Evolutionary conservation across 1,140 invertebrate genomes (phyloP).

Genomic region (Antheraea pernyi): DNA sequence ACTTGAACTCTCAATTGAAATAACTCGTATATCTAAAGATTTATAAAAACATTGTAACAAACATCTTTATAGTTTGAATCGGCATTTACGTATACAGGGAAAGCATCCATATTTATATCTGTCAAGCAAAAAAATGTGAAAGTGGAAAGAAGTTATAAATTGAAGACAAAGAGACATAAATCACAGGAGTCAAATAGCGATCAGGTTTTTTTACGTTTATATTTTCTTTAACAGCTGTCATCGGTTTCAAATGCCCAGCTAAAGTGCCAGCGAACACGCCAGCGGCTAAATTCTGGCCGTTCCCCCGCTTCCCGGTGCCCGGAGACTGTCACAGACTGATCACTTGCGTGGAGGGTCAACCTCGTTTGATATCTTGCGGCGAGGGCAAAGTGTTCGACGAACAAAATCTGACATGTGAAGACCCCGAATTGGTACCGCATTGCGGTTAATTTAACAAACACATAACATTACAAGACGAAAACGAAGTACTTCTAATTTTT

Average conservation of each 20-base stretch:
- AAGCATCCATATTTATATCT: not conserved
- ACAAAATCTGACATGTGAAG: slow-evolving; percentile 89
- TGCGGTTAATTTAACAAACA: slow-evolving; percentile 48
- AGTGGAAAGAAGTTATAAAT: not conserved
- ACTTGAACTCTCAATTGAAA: too few species aligned
- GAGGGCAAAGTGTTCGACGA: slow-evolving; percentile 93
- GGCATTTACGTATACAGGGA: not conserved
- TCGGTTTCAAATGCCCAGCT: slow-evolving; percentile 91
- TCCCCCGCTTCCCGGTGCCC: slow-evolving; percentile 91
- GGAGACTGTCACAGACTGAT: slow-evolving; percentile 91
- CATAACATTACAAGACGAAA: slow-evolving; percentile 36
- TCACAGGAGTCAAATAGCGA: not conserved
- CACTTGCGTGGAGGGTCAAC: slow-evolving; percentile 92
- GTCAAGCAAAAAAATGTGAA: not conserved
- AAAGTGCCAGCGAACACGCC: slow-evolving; percentile 88
- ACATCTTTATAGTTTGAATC: too few species aligned
- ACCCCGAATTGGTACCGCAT: slow-evolving; percentile 87
- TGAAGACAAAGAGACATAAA: not conserved
- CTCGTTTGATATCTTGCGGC: slow-evolving; percentile 91
- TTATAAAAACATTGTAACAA: too few species aligned
- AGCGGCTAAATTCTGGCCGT: slow-evolving; percentile 93
- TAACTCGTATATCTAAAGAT: too few species aligned
- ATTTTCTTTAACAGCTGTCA: slow-evolving; percentile 80
- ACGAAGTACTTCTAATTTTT: slow-evolving; percentile 17
- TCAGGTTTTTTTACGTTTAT: not conserved